Evolutionary conservation across 2,888 invertebrate genomes (phyloP).

Genomic region (Lobophora halterata): DNA sequence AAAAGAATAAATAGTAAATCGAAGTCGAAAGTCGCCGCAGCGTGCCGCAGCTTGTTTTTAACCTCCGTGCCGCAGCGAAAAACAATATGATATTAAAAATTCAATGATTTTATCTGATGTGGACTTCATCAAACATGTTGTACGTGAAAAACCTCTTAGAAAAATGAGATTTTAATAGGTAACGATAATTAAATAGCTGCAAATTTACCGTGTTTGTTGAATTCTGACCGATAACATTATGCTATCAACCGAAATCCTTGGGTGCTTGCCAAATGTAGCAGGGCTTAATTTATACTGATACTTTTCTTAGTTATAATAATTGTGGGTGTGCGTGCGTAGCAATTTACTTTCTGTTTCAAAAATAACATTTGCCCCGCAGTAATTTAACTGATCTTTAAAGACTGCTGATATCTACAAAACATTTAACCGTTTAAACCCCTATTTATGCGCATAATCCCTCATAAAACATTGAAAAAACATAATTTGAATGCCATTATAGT

Average conservation of each 20-base stretch:
- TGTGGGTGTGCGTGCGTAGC: constrained; percentile 15
- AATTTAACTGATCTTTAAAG: too few relatives aligned
- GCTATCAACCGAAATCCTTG: constrained; percentile 14
- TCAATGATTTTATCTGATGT: too few relatives aligned
- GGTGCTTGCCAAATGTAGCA: constrained; percentile 13
- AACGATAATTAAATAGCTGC: too few relatives aligned
- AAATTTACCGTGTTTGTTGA: constrained; percentile 5
- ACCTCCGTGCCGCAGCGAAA: too few relatives aligned
- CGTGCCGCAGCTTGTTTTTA: too few relatives aligned
- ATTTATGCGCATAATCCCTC: constrained; percentile 9
- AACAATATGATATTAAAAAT: too few relatives aligned
- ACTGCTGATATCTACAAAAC: too few relatives aligned
- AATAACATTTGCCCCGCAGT: neutral
- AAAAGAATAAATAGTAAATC: too few relatives aligned
- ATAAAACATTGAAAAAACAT: constrained; percentile 13
- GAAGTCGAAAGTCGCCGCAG: too few relatives aligned
- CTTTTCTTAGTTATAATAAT: constrained; percentile 9
- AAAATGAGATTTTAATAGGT: too few relatives aligned
- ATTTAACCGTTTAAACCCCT: neutral
- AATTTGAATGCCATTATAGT: constrained; percentile 15
- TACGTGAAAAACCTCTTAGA: too few relatives aligned
- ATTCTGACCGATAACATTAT: constrained; percentile 18
- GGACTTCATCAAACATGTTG: too few relatives aligned
- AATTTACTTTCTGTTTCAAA: constrained; percentile 1
- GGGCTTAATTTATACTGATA: constrained; percentile 10